A percentile compares a stretch with the other conserved stretches of the same genome.
Evolutionary conservation across 2,113 vertebrate genomes (phyloP).

Genomic region (Megaceryle torquata): DNA sequence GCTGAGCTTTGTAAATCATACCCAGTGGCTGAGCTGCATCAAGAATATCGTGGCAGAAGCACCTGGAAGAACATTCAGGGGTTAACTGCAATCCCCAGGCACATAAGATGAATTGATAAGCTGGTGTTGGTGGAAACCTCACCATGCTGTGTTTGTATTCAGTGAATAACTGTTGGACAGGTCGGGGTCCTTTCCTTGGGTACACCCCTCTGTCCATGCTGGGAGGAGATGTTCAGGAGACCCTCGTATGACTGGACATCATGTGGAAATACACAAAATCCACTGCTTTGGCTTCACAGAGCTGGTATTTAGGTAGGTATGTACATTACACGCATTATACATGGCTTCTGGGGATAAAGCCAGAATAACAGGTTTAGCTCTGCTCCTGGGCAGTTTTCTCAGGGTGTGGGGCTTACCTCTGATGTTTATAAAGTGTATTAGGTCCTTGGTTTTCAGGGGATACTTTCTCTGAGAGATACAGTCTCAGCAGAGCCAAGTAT

Average conservation of each 20-base stretch:
- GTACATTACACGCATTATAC: not conserved
- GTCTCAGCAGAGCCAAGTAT: not conserved
- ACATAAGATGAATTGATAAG: not conserved
- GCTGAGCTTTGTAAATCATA: not conserved
- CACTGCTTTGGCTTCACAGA: not conserved
- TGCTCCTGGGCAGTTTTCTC: not conserved
- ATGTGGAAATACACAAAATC: not conserved
- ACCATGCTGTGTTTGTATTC: not conserved
- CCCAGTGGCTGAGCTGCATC: not conserved
- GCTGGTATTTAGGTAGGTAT: not conserved
- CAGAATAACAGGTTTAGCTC: not conserved
- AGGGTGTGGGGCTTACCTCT: not conserved
- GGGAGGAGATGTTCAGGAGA: not conserved
- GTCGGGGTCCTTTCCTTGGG: not conserved
- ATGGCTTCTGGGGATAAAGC: not conserved
- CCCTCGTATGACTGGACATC: not conserved
- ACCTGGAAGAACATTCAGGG: not conserved
- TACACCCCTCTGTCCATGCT: rapidly evolving
- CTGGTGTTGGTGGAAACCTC: not conserved
- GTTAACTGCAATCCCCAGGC: not conserved
- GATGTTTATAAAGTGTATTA: not conserved
- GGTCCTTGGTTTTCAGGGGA: not conserved
- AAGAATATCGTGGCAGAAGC: not conserved
- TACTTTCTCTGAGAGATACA: not conserved
- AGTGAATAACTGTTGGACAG: not conserved